A percentile compares a stretch with the other conserved stretches of the same genome.
phyloP scores from a whole-genome alignment of 2,113 vertebrate species.

The Ramphastos sulfuratus region DNA sequence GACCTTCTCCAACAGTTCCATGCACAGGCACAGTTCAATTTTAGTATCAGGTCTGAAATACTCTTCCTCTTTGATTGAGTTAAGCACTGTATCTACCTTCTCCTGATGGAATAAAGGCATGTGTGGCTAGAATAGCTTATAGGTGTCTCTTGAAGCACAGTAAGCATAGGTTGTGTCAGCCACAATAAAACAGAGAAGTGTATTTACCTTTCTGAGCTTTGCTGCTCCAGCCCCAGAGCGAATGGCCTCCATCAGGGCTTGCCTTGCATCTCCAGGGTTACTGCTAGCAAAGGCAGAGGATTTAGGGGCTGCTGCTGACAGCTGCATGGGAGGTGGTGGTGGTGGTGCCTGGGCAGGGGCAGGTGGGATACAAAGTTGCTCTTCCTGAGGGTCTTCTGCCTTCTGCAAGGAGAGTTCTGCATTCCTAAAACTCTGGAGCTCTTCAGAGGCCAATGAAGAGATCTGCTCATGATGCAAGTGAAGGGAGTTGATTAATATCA shows the following conservation, averaged over 20 bases:
- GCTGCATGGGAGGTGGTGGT: constrained; percentile 29
- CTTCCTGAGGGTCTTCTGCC: neutral
- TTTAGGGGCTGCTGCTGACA: constrained; percentile 9
- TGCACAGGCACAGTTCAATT: neutral
- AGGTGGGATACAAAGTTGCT: constrained; percentile 4
- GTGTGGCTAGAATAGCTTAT: neutral
- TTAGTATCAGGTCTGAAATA: neutral
- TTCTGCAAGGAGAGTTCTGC: neutral
- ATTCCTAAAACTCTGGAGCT: constrained; percentile 74
- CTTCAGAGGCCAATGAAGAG: constrained; percentile 81
- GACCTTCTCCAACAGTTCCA: too few relatives aligned
- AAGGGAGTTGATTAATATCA: neutral
- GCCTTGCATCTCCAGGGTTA: constrained; percentile 73
- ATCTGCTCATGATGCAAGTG: constrained; percentile 72
- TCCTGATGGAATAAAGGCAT: neutral
- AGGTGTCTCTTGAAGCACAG: neutral
- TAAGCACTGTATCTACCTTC: neutral
- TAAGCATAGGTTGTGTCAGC: neutral
- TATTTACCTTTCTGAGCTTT: constrained; percentile 86
- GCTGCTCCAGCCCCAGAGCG: constrained; percentile 90
- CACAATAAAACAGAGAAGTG: neutral
- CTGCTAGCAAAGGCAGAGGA: neutral
- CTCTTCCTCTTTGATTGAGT: neutral
- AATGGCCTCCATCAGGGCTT: constrained; percentile 91
- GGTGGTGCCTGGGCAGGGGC: constrained; percentile 15